Percentiles rank a stretch among this genome's conserved stretches.
These are phyloP conservation scores for Microtus richardsoni DNA, from an alignment of 2,113 vertebrate species.

Conservation along the genomic window DNA sequence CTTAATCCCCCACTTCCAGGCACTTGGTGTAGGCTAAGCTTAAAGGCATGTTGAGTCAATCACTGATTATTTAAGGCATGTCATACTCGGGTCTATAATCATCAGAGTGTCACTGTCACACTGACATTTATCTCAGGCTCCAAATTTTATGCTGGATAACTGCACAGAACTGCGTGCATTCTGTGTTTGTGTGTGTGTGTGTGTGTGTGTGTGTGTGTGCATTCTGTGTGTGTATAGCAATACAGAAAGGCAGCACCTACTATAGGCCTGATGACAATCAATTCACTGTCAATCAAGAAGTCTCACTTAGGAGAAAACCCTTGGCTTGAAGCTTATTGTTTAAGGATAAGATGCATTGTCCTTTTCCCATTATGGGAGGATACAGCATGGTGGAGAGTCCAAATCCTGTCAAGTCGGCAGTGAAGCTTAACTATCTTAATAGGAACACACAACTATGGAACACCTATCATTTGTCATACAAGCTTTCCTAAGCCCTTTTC, in stretches of 20 bases:
- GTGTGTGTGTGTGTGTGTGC: neutral
- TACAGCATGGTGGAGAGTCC: neutral
- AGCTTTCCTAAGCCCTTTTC: neutral
- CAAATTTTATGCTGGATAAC: constrained; percentile 23
- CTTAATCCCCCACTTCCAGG: constrained; percentile 32
- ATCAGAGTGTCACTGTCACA: constrained; percentile 6
- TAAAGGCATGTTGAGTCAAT: constrained; percentile 47
- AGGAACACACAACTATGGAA: neutral
- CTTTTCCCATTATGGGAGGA: neutral
- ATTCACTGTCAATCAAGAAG: neutral
- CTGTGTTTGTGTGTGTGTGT: neutral
- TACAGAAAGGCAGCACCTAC: neutral
- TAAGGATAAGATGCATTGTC: neutral
- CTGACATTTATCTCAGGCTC: constrained; percentile 33
- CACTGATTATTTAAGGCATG: constrained; percentile 33
- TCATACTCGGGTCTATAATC: constrained; percentile 21
- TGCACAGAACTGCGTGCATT: neutral
- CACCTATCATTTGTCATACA: neutral
- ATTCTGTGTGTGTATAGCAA: neutral
- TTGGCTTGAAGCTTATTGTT: neutral
- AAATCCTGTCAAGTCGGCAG: neutral
- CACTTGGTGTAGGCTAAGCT: constrained; percentile 38
- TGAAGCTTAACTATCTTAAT: neutral
- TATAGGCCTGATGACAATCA: neutral
- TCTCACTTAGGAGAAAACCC: constrained; percentile 34